Evolutionary conservation across 2,888 invertebrate species (phyloP), one percentile per base, ranked within the genome.

Genomic region (Dryococelus australis): DNA sequence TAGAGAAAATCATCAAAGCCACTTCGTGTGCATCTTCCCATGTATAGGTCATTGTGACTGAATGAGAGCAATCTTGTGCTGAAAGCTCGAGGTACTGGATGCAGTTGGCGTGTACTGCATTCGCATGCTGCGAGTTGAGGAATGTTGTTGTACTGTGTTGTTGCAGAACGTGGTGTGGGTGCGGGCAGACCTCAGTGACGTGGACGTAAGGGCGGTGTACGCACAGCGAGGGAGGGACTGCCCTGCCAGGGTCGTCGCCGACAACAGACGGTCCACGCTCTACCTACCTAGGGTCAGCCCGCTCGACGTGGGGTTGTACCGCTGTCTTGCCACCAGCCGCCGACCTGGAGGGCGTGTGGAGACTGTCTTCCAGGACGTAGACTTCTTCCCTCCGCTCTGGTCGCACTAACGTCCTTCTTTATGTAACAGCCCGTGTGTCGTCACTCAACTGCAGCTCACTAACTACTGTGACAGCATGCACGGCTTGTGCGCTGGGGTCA

Each of bases 101-200:
- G 35, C 4, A 35, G 35, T 35, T 35, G 35, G 35, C 1, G 35
- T 35, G 4, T 35, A 35, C 2, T 35, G 35, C 4, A 35, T 35
- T 35, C 35, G 4, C 35, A 35, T 35, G 35, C 35, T 35, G 4
- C 35, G 35, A 3, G 35, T 35, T 35, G 35, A 35, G 35, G 35
- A 35, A 35, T 35, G 35, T 35, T 35, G 35, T 35, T 35, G 35
- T 35, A 51, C 13, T 51, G 51, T 51, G 51, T 51, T 51, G 51
- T 85, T 90, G 2, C 89, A 91, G 91, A 91, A 91, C 85, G 88
- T 91, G 16, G 89, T 90, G 16, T 91, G 91, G 91, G 91, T 91
- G 86, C 89, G 90, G 81, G 90, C 90, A 20, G 90, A 91, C 85
- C 87, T 90, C n/a, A 88, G 88, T 9, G 90, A 90, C 85, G 88